Percentiles rank a stretch among this genome's conserved stretches.
Conservation (phyloP, 1,140 invertebrate species). For the Apis florea region DNA sequence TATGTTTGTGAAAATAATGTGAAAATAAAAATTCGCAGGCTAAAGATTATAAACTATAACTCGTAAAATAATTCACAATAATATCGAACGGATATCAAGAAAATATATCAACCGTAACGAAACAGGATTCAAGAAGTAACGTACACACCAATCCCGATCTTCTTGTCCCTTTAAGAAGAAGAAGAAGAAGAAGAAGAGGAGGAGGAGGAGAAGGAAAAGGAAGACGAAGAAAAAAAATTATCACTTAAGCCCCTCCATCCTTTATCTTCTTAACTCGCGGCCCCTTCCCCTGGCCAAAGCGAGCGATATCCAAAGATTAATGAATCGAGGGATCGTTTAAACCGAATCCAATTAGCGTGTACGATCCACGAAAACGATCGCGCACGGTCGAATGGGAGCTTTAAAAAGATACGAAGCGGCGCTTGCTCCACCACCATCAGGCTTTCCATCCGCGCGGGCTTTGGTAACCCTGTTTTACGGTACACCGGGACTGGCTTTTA, state of each 20-base stretch:
- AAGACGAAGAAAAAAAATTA: background rate
- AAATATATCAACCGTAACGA: too few relatives aligned
- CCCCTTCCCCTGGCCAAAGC: background rate
- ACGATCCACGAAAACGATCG: background rate
- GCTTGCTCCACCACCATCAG: too few relatives aligned
- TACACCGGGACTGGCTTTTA: constrained; percentile 40
- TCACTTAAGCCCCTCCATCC: background rate
- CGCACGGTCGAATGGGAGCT: background rate
- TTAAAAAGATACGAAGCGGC: background rate
- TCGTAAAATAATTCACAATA: too few relatives aligned
- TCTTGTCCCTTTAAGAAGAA: too few relatives aligned
- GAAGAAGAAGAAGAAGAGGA: too few relatives aligned
- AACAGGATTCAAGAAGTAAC: too few relatives aligned
- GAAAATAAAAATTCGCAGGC: too few relatives aligned
- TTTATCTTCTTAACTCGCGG: background rate
- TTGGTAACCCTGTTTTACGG: constrained; percentile 50
- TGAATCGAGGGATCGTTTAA: background rate
- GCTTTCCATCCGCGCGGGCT: background rate
- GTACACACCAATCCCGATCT: too few relatives aligned
- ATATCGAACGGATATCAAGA: too few relatives aligned
- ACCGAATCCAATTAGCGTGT: constrained; percentile 7
- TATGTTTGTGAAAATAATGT: too few relatives aligned
- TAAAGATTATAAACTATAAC: too few relatives aligned
- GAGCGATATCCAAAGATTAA: background rate
- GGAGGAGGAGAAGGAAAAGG: too few relatives aligned